A percentile compares a stretch with the other conserved stretches of the same genome.
Conservation (phyloP, 2,888 invertebrate genomes). For the Diloba caeruleocephala region DNA sequence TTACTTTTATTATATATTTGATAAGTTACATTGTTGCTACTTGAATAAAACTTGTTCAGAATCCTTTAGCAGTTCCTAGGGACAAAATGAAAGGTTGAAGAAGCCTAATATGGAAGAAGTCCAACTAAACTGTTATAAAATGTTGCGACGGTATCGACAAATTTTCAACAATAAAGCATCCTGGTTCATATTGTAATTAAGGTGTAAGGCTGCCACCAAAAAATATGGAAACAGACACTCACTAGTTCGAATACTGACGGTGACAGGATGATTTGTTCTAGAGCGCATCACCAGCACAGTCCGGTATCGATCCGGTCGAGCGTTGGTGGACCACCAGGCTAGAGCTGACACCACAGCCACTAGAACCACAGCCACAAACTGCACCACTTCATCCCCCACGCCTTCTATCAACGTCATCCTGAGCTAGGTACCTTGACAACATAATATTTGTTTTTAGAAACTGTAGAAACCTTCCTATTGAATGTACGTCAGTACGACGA, state of each 20-base stretch:
- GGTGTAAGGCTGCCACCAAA: background rate
- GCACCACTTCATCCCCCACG: conserved; percentile 94
- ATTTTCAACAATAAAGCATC: background rate
- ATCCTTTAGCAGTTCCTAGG: too few species aligned
- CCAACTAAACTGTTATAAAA: too few species aligned
- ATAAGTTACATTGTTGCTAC: too few species aligned
- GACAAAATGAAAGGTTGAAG: too few species aligned
- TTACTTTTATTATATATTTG: too few species aligned
- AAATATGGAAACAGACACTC: conserved; percentile 5
- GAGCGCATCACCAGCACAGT: conserved; percentile 91
- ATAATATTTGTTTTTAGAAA: conserved; percentile 1
- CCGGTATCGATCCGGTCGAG: conserved; percentile 91
- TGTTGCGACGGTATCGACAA: background rate
- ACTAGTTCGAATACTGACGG: conserved; percentile 79
- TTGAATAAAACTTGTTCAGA: too few species aligned
- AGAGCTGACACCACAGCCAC: conserved; percentile 90
- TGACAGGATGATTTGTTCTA: conserved; percentile 75
- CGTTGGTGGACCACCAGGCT: conserved; percentile 94
- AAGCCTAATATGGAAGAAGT: too few species aligned
- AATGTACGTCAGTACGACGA: too few species aligned
- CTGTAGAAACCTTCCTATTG: too few species aligned
- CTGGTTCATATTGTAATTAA: background rate
- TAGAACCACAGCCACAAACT: conserved; percentile 90
- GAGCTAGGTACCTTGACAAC: conserved; percentile 52
- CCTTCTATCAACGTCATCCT: conserved; percentile 94